Evolutionary conservation across 2,888 invertebrate species (phyloP).

Genomic region (Lepidonotus clava): DNA sequence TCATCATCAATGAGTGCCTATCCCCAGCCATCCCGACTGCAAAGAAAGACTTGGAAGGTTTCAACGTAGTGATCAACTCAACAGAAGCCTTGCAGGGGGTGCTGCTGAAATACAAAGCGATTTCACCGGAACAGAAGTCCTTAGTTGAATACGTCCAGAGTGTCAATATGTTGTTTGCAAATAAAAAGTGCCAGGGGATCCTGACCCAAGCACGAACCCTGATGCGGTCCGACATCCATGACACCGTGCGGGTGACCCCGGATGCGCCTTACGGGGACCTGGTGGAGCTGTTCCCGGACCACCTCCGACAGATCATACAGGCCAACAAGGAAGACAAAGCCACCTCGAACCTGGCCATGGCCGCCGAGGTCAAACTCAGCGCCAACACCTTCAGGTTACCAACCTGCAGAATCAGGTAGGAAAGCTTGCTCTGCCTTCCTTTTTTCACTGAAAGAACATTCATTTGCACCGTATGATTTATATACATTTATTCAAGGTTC

Average conservation of each 20-base stretch:
- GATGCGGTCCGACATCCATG: slow-evolving; percentile 90
- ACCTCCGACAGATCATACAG: background rate
- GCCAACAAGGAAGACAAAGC: slow-evolving; percentile 66
- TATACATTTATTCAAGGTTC: too few relatives aligned
- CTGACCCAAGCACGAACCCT: slow-evolving; percentile 86
- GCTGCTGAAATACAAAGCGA: slow-evolving; percentile 82
- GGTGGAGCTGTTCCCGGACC: slow-evolving; percentile 51
- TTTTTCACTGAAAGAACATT: too few relatives aligned
- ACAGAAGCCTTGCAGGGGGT: slow-evolving; percentile 86
- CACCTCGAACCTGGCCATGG: slow-evolving; percentile 64
- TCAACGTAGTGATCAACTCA: slow-evolving; percentile 84
- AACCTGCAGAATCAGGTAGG: slow-evolving; percentile 83
- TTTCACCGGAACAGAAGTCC: slow-evolving; percentile 76
- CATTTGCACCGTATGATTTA: too few relatives aligned
- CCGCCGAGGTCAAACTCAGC: slow-evolving; percentile 69
- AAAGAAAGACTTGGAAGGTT: slow-evolving; percentile 86
- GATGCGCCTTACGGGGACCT: slow-evolving; percentile 67
- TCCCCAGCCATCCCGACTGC: slow-evolving; percentile 89
- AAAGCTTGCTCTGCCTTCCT: too few relatives aligned
- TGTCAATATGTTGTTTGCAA: slow-evolving; percentile 88
- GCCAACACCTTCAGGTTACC: slow-evolving; percentile 81
- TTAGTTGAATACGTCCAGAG: slow-evolving; percentile 87
- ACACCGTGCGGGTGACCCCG: slow-evolving; percentile 81
- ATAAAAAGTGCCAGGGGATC: slow-evolving; percentile 88
- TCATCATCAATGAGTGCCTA: slow-evolving; percentile 88